Evolutionary conservation across 2,888 invertebrate genomes (phyloP).

Genomic region (Mycalesis mineus): DNA sequence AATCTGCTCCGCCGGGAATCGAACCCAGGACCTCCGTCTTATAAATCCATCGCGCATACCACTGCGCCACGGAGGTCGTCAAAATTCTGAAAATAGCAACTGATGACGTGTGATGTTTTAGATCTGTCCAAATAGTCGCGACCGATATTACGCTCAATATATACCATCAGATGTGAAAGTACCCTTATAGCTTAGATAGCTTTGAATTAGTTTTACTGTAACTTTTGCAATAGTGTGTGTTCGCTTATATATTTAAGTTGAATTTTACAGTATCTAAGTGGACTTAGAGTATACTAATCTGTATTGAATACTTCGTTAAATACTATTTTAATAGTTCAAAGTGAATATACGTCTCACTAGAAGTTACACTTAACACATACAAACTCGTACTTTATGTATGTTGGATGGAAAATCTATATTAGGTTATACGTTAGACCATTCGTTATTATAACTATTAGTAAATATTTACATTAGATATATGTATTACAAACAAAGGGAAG

Average conservation of each 20-base stretch:
- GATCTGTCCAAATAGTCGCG: no score
- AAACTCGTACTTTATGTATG: neutral
- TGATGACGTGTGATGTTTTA: no score
- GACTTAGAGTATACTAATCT: neutral
- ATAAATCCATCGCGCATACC: no score
- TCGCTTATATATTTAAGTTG: neutral
- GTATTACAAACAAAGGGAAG: neutral
- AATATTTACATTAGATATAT: slow-evolving; percentile 2
- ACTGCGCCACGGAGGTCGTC: no score
- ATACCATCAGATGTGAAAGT: no score
- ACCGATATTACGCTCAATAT: no score
- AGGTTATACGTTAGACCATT: neutral
- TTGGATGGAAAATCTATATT: slow-evolving; percentile 9
- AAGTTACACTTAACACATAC: neutral
- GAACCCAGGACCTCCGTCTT: no score
- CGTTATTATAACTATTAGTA: neutral
- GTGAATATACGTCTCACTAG: slow-evolving; percentile 1
- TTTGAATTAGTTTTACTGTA: no score
- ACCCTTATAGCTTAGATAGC: no score
- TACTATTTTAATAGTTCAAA: neutral
- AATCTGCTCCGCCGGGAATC: no score
- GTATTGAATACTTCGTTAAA: neutral
- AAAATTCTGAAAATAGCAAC: no score
- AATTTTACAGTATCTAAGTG: neutral
- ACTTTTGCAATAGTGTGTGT: neutral